Base-by-base conservation (phyloP, 2,797 vertebrate genomes). In the Falco concolor region DNA sequence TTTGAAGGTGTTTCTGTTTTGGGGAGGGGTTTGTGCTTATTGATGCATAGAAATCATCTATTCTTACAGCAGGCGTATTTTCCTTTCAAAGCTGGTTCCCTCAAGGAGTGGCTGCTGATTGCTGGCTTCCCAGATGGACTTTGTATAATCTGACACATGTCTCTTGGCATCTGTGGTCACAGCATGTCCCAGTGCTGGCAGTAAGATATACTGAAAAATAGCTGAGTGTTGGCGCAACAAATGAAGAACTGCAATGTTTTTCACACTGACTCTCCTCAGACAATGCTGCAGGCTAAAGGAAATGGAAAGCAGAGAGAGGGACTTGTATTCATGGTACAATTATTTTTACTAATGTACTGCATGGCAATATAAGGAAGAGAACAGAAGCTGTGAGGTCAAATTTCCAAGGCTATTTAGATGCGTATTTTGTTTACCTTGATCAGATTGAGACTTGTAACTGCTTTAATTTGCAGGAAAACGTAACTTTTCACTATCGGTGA, bases 111-210 rank as follows among this genome's bases (percentile, higher is more conserved):
- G 27, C 73, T 95, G 82, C 61, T 74, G 80, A 45, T 64, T 67
- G 59, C 89, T 91, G 82, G 40, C 77, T 91, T 80, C 49, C 90
- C 93, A 96, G 85, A 83, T 87, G 93, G 94, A 70, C 80, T 28
- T 80, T 60, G 88, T 87, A 32, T 32, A 68, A 89, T 75, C 28
- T 93, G 85, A 79, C 94, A 96, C 83, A 36, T 9, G 23, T 89
- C 59, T 86, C 50, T 90, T 96, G 95, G 91, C 96, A 96, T 94
- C 96, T 93, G 94, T 80, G 83, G 77, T 53, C 94, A 82, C 95
- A 95, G 93, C 93, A 77, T 40, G 91, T 89, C 80, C 87, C 84
- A 9, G n/a, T 6, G 63, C 89, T 94, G 96, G 93, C 94, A 89
- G 54, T 13, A 57, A 85, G 59, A 52, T 25, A 54, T 21, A 12